phyloP scores from a whole-genome alignment of 1,140 invertebrate genomes.

The Vanessa atalanta region DNA sequence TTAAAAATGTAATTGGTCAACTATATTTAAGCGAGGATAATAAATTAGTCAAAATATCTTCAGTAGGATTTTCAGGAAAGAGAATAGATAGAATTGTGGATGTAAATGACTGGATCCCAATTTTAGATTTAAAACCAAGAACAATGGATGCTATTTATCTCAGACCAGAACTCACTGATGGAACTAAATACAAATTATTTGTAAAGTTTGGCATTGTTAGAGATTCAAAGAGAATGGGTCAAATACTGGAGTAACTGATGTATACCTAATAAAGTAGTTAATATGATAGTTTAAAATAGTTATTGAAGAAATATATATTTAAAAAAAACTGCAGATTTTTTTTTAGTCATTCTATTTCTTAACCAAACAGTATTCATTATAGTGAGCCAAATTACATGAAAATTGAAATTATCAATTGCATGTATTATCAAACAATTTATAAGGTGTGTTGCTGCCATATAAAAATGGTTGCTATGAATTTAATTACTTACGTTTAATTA shows the following conservation, averaged over 20 bases:
- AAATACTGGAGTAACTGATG: constrained; percentile 60
- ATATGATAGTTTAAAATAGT: not conserved
- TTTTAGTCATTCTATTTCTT: constrained; percentile 61
- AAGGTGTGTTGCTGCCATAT: constrained; percentile 54
- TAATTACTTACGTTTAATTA: constrained; percentile 54
- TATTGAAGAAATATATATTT: constrained; percentile 22
- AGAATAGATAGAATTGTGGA: constrained; percentile 76
- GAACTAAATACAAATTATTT: constrained; percentile 69
- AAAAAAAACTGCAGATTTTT: constrained; percentile 26
- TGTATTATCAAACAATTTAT: constrained; percentile 41
- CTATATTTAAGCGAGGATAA: constrained; percentile 81
- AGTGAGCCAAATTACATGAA: constrained; percentile 57
- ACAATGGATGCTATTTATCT: constrained; percentile 65
- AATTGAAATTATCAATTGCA: constrained; percentile 56
- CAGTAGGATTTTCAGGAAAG: constrained; percentile 81
- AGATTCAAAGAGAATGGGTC: constrained; percentile 58
- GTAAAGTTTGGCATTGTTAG: constrained; percentile 64
- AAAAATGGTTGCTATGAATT: constrained; percentile 51
- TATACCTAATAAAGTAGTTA: not conserved
- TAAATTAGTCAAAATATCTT: constrained; percentile 80
- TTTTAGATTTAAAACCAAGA: constrained; percentile 66
- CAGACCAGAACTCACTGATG: constrained; percentile 59
- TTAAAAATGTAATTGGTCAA: constrained; percentile 80
- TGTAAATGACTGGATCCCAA: constrained; percentile 74
- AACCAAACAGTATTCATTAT: constrained; percentile 54